Evolutionary conservation across 2,113 vertebrate genomes (phyloP), one percentile per base, ranked within the genome.

Genomic region (Podilymbus podiceps): DNA sequence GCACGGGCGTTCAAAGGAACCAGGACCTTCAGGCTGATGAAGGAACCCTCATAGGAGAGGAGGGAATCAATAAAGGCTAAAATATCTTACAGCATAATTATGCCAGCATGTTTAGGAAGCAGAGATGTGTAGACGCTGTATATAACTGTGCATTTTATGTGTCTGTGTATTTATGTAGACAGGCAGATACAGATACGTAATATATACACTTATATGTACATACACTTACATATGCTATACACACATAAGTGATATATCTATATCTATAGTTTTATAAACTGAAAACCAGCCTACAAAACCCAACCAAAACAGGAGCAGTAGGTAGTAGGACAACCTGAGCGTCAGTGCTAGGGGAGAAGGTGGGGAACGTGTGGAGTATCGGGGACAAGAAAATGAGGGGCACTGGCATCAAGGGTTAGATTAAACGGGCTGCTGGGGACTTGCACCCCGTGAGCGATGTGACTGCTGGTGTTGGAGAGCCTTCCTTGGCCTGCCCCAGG

Each of bases 161-260:
- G 35, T 28, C 10, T 30, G 40, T 53, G 38, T 44, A 38, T 40
- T 68, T 47, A 14, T 11, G 21, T 30, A 27, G 31, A 10, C 56
- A 84, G 50, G 35, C 27, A 52, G 50, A 44, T 33, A 52, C 2
- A 40, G 40, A 18, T 49, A 56, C 7, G 28, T 13, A 40, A 19
- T 19, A 27, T 13, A 10, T 20, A 24, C 38, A 24, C 28, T 25
- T 42, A 8, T 2, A 38, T 38, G 47, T 21, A 46, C 21, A 30
- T 50, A 23, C 30, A 35, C 8, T 2, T 12, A 11, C 24, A n/a
- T 44, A 27, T 40, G 17, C 22, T 40, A 5, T 22, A 35, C 35
- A 8, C 15, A 31, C 33, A 23, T 12, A n/a, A 0, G 2, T 3
- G 5, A 12, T 46, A 3, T 8, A 33, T 56, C 18, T 23, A 3